Base-by-base conservation (phyloP, 2,888 invertebrate species). In the Tetranychus piercei region DNA sequence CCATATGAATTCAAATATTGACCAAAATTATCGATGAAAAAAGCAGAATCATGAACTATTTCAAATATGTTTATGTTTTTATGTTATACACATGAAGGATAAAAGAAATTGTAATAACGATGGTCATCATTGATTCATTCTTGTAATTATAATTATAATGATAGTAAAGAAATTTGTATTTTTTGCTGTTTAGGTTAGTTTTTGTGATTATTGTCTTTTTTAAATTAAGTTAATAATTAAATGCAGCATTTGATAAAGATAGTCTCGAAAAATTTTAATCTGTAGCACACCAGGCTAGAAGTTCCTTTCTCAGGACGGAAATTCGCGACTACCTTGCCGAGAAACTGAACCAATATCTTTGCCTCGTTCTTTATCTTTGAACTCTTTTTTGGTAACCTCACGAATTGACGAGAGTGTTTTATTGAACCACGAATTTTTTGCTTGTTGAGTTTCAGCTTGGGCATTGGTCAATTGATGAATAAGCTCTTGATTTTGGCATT, bases 401-500 rank as follows among this genome's bases (percentile, higher is more conserved):
- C 69, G 69, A 69, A 69, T 69, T 2, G 69, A 69, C 11, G 69
- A 23, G n/a, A 69, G 69, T 69, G 69, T 69, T n/a, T 69, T 69
- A 18, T 9, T 69, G 3, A 69, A 69, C 69, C 69, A 69, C 9
- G 69, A 23, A n/a, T 69, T 69, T 69, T 69, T 69, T 9, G 69
- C 20, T 69, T 20, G 22, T 7, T 69, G 69, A 18, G 34, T n/a
- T 69, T 69, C 69, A 69, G 69, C 69, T 69, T 55, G 55, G 55
- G 15, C 15, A 15, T 55, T 55, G 6, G 20, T 67, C 43, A 71
- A 23, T 71, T 71, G 43, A 23, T 71, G 71, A 9, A 22, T n/a
- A 34, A 71, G n/a, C n/a, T 23, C 44, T 64, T 73, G 73, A 69
- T 93, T 94, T 81, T 89, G 88, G 84, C 96, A 96, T 84, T 96